Evolutionary conservation across 2,888 invertebrate species (phyloP).

Genomic region (Glyphotaelius pellucidus): DNA sequence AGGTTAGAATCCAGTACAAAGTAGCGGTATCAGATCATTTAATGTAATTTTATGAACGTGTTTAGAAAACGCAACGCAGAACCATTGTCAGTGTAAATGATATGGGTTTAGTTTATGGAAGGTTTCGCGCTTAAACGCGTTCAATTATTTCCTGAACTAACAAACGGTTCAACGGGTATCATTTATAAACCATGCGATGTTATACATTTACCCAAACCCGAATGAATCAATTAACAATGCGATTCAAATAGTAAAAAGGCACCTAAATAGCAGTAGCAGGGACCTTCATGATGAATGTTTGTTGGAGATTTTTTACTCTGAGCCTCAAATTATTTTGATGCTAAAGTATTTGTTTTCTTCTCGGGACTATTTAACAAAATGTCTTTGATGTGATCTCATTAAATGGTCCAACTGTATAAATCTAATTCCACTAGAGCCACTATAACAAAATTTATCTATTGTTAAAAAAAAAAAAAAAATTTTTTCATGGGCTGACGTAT

Average conservation of each 20-base stretch:
- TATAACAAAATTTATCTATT: too few species aligned
- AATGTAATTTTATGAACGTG: background rate
- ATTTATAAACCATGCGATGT: background rate
- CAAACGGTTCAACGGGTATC: background rate
- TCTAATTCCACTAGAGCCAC: too few species aligned
- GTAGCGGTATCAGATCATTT: background rate
- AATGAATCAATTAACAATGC: background rate
- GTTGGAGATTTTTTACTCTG: background rate
- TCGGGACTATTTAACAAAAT: background rate
- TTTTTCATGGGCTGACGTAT: too few species aligned
- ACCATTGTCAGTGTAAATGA: constrained; percentile 33
- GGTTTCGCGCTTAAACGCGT: constrained; percentile 37
- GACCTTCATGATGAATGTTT: background rate
- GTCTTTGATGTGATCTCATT: background rate
- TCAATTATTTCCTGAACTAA: constrained; percentile 31
- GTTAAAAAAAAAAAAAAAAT: too few species aligned
- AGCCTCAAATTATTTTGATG: background rate
- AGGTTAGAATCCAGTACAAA: background rate
- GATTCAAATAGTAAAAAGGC: background rate
- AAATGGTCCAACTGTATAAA: background rate
- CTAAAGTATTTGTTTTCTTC: background rate
- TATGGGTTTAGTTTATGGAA: constrained; percentile 15
- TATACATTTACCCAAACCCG: background rate
- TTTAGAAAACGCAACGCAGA: constrained; percentile 7
- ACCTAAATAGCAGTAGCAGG: background rate